Percentiles rank a stretch among this genome's conserved stretches.
phyloP scores from a whole-genome alignment of 2,888 invertebrate genomes.

The Meliscaeva auricollis region DNA sequence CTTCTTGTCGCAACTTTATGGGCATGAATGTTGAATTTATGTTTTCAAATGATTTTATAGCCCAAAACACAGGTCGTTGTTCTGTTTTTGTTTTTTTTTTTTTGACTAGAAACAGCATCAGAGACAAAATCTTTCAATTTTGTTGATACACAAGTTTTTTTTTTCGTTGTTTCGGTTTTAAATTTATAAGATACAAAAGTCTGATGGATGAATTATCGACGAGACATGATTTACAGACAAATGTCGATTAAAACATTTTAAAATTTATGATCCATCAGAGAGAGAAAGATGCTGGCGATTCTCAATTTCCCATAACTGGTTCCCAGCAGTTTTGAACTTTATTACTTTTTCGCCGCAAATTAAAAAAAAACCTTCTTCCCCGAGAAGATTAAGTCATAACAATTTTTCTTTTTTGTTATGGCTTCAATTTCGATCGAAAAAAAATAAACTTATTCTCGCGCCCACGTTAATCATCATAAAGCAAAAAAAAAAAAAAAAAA shows the following conservation, averaged over 20 bases:
- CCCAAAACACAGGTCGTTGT: conserved; percentile 51
- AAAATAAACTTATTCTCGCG: no score
- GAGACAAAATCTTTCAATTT: conserved; percentile 24
- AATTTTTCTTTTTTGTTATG: not conserved
- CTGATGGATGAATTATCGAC: conserved; percentile 54
- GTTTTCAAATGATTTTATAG: conserved; percentile 46
- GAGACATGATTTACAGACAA: conserved; percentile 51
- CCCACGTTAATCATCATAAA: conserved; percentile 48
- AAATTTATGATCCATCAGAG: conserved; percentile 42
- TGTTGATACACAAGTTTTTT: conserved; percentile 6
- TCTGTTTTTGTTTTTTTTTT: conserved; percentile 17
- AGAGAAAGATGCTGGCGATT: not conserved
- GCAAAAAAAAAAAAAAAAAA: conserved; percentile 31
- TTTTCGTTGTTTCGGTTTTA: not conserved
- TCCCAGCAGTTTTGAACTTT: not conserved
- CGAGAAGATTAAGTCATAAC: conserved; percentile 68
- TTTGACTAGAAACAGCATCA: not conserved
- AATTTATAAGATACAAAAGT: conserved; percentile 21
- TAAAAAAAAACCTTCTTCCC: not conserved
- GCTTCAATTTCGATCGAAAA: conserved; percentile 36
- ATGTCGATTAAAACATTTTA: conserved; percentile 56
- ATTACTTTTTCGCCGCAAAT: not conserved
- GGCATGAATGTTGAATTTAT: conserved; percentile 51
- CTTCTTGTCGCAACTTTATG: conserved; percentile 36
- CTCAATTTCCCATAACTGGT: conserved; percentile 14